These are phyloP conservation scores for Parascotia fuliginaria DNA, from an alignment of 2,888 invertebrate species.

Conservation along the genomic window DNA sequence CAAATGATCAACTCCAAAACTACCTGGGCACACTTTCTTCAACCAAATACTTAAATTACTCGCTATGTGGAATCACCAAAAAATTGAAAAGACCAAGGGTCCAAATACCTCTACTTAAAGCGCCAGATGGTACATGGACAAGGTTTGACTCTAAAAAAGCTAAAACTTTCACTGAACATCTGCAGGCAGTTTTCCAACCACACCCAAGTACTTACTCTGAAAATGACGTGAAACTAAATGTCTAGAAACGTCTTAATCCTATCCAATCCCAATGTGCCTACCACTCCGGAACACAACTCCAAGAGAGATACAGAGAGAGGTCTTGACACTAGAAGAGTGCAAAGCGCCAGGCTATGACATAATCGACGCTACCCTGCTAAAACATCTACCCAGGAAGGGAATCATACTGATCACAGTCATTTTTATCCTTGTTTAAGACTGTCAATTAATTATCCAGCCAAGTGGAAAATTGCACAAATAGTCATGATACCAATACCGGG, in stretches of 20 bases:
- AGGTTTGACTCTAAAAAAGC: neutral
- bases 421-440: neutral
- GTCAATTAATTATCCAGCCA: neutral
- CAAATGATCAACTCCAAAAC: too few species aligned
- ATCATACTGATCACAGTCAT: neutral
- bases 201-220: neutral
- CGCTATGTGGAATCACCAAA: neutral
- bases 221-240: too few species aligned
- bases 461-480: constrained; percentile 3
- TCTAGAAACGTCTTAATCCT: too few species aligned
- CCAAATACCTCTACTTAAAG: neutral
- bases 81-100: neutral
- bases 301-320: too few species aligned
- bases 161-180: neutral
- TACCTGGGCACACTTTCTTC: neutral
- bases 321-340: too few species aligned
- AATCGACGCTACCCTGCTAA: neutral
- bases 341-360: neutral
- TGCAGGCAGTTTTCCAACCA: neutral
- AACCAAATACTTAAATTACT: neutral
- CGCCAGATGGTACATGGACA: neutral
- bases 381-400: neutral
- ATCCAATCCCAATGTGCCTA: too few species aligned
- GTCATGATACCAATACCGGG: constrained; percentile 5
- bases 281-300: too few species aligned